Conservation (phyloP, 2,113 vertebrate species). For the Malurus cyaneus region DNA sequence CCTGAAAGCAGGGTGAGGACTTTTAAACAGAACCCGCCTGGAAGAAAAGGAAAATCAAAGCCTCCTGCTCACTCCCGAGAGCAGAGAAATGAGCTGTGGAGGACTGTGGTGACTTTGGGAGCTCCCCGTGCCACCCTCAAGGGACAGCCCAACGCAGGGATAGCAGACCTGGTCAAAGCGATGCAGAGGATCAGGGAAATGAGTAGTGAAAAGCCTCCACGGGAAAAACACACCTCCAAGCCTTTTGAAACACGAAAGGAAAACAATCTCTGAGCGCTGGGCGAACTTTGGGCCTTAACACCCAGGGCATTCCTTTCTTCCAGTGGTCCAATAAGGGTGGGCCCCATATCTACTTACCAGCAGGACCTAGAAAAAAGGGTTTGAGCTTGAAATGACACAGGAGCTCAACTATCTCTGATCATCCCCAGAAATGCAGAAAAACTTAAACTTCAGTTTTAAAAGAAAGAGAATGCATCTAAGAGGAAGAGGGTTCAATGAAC, state of each 20-base stretch:
- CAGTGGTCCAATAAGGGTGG: not conserved
- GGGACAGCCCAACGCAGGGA: not conserved
- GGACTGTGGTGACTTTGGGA: not conserved
- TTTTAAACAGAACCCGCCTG: fast-evolving
- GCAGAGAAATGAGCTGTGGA: not conserved
- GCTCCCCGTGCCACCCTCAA: not conserved
- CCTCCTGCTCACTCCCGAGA: fast-evolving
- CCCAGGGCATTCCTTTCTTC: not conserved
- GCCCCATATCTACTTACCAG: not conserved
- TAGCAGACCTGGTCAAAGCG: not conserved
- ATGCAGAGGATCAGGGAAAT: not conserved
- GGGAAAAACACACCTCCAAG: not conserved
- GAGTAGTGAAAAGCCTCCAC: fast-evolving
- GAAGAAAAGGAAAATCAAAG: not conserved
- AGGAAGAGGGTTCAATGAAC: not conserved
- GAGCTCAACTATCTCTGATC: not conserved
- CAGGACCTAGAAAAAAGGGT: not conserved
- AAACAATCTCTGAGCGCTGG: not conserved
- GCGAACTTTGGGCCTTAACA: not conserved
- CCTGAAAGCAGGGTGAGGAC: not conserved
- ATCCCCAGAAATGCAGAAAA: not conserved
- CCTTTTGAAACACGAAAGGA: not conserved
- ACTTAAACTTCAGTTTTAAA: not conserved
- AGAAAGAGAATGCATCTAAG: not conserved
- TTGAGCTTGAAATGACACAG: not conserved